Evolutionary conservation across 2,113 vertebrate species (phyloP).

Genomic region (Ploceus nigricollis): DNA sequence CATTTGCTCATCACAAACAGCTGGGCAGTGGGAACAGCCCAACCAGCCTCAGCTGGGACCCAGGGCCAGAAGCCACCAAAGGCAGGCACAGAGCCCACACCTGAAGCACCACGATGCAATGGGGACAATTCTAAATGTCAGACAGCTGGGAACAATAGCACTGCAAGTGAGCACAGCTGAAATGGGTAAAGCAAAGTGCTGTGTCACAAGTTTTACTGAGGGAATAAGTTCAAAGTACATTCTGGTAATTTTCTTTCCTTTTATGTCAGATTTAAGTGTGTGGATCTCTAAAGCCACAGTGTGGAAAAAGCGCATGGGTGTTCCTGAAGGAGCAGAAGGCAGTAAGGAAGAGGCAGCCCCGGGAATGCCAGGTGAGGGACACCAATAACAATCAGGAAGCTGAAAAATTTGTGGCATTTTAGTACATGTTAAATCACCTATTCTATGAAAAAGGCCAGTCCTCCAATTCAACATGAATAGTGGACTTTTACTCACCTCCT

Average conservation of each 20-base stretch:
- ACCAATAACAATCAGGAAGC: not conserved
- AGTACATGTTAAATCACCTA: not conserved
- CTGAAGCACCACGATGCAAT: fast-evolving
- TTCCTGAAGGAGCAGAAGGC: not conserved
- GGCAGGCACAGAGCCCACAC: not conserved
- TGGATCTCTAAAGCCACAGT: not conserved
- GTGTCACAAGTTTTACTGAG: not conserved
- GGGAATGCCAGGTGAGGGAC: not conserved
- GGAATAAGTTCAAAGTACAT: not conserved
- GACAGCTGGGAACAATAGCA: not conserved
- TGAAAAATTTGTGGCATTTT: not conserved
- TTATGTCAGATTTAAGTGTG: not conserved
- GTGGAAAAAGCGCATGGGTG: not conserved
- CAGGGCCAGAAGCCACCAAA: not conserved
- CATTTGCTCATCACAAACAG: not conserved
- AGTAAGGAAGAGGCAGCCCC: not conserved
- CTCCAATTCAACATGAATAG: not conserved
- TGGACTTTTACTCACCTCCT: not conserved
- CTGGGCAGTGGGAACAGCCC: not conserved
- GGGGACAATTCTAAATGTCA: not conserved
- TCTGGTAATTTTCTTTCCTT: not conserved
- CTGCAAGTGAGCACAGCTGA: not conserved
- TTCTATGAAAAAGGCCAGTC: not conserved
- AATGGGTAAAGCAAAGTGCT: not conserved
- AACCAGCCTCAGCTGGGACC: not conserved